phyloP scores from a whole-genome alignment of 2,113 vertebrate species.

The Notarius quadriscutis region DNA sequence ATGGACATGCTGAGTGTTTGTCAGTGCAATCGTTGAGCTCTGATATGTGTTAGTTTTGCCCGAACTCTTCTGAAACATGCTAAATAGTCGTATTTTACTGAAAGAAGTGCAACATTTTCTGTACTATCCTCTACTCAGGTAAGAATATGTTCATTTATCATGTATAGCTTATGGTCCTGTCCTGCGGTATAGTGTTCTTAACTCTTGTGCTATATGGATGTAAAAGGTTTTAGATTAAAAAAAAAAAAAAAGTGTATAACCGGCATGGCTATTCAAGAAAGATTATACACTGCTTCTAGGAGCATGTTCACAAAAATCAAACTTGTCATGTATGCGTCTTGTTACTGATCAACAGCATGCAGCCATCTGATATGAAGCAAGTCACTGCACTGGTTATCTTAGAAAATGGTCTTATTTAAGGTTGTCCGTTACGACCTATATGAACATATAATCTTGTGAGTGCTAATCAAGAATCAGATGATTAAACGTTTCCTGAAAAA shows the following conservation, averaged over 20 bases:
- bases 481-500: not conserved
- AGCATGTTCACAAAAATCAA: not conserved
- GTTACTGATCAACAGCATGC: not conserved
- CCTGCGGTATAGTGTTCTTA: not conserved
- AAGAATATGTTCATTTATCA: not conserved
- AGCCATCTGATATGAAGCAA: not conserved
- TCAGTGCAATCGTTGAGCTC: not conserved
- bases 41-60: not conserved
- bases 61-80: constrained; percentile 39
- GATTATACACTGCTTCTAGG: not conserved
- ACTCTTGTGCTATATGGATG: too few species aligned
- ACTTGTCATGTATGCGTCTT: not conserved
- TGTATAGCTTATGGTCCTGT: not conserved
- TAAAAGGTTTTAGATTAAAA: not conserved
- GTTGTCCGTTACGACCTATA: not conserved
- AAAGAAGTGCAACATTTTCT: constrained; percentile 31
- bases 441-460: not conserved
- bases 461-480: not conserved
- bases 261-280: not conserved
- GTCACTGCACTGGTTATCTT: not conserved
- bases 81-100: constrained; percentile 22
- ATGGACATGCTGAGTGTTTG: not conserved
- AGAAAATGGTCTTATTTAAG: not conserved
- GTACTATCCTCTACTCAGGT: constrained; percentile 44
- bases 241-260: too few species aligned